Evolutionary conservation across 2,113 vertebrate genomes (phyloP).

Genomic region (Nipponia nippon): DNA sequence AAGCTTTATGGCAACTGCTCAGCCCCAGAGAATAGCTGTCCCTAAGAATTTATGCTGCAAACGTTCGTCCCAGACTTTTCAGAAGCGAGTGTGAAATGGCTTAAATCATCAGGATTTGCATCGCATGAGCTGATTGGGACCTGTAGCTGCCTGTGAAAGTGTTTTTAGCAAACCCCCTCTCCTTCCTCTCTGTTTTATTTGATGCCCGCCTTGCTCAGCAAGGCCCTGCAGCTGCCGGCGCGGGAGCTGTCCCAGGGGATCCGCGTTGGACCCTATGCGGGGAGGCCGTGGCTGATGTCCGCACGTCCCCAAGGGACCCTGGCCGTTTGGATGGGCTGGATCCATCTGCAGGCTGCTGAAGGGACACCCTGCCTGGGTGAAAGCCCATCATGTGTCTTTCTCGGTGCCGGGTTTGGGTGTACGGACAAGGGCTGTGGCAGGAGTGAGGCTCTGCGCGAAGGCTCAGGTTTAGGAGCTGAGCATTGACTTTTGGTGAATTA

Average conservation of each 20-base stretch:
- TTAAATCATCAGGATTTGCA: neutral
- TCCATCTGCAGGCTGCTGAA: fast-evolving
- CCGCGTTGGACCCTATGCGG: fast-evolving
- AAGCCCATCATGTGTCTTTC: neutral
- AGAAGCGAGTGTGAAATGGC: neutral
- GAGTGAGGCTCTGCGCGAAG: fast-evolving
- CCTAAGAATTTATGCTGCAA: neutral
- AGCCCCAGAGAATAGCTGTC: neutral
- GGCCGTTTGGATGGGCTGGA: neutral
- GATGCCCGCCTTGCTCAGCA: neutral
- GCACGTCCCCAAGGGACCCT: fast-evolving
- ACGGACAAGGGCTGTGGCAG: neutral
- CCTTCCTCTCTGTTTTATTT: neutral
- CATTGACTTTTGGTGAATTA: conserved; percentile 54
- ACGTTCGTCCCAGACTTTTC: neutral
- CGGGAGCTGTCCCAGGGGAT: neutral
- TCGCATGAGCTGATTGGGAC: neutral
- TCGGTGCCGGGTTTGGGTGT: fast-evolving
- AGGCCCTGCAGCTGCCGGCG: neutral
- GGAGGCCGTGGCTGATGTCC: neutral
- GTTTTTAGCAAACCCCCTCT: neutral
- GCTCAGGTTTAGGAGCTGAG: conserved; percentile 2
- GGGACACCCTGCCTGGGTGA: neutral
- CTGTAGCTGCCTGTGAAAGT: neutral
- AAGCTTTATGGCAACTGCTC: neutral